These are phyloP conservation scores for Plectropomus leopardus DNA, from an alignment of 2,113 vertebrate genomes.

Conservation along the genomic window DNA sequence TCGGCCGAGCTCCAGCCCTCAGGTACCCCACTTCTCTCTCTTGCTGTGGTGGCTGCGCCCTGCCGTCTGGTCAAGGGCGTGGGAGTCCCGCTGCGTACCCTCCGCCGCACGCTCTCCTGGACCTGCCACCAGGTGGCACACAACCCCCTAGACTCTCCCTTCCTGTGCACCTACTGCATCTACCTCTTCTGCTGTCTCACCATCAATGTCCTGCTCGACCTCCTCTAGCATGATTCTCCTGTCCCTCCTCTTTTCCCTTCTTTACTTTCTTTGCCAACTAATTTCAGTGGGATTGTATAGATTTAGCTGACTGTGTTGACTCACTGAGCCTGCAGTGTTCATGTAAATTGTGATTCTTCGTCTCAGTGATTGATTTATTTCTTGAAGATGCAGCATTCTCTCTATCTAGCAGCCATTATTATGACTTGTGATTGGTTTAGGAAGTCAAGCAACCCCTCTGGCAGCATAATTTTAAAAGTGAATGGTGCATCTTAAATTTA, in stretches of 20 bases:
- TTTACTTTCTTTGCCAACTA: constrained; percentile 37
- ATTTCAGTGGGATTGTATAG: constrained; percentile 37
- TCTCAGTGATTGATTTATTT: constrained; percentile 44
- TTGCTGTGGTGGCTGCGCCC: constrained; percentile 82
- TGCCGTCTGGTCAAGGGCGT: constrained; percentile 76
- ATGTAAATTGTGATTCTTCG: constrained; percentile 47
- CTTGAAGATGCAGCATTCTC: constrained; percentile 70
- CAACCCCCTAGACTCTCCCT: constrained; percentile 92
- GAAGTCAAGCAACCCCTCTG: constrained; percentile 5
- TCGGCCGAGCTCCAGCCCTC: constrained; percentile 87
- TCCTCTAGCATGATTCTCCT: constrained; percentile 82
- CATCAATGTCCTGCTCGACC: constrained; percentile 82
- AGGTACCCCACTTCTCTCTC: constrained; percentile 94
- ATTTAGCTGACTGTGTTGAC: constrained; percentile 28
- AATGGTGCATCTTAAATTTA: constrained; percentile 63
- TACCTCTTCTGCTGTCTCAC: constrained; percentile 90
- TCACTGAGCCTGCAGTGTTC: constrained; percentile 47
- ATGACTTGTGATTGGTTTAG: constrained; percentile 30
- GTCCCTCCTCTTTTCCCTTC: constrained; percentile 23
- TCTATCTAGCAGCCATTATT: constrained; percentile 29
- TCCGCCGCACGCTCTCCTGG: constrained; percentile 88
- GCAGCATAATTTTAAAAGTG: constrained; percentile 16
- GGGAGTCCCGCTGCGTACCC: constrained; percentile 85
- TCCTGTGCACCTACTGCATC: constrained; percentile 89
- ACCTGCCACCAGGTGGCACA: constrained; percentile 91